These are phyloP conservation scores for Patagioenas fasciata DNA, from an alignment of 2,113 vertebrate genomes.

Conservation along the genomic window DNA sequence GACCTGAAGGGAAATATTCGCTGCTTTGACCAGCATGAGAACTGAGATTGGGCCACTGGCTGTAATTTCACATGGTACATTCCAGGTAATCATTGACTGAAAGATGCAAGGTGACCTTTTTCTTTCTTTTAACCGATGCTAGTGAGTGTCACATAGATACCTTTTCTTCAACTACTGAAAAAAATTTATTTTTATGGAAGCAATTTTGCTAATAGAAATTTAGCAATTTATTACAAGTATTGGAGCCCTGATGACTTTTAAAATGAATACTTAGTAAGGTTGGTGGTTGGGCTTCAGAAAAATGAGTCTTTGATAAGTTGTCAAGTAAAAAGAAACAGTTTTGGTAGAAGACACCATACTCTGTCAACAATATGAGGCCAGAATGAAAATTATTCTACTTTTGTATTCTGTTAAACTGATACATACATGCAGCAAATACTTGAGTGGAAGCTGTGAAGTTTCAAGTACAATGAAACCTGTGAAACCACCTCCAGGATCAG, in stretches of 20 bases:
- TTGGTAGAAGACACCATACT: background rate
- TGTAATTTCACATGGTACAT: background rate
- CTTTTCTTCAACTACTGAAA: background rate
- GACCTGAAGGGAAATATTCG: background rate
- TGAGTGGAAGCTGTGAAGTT: constrained; percentile 67
- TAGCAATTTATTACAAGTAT: background rate
- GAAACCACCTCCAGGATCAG: constrained; percentile 70
- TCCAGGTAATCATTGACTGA: background rate
- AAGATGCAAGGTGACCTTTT: background rate
- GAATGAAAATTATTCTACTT: constrained; percentile 53
- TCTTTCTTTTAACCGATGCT: background rate
- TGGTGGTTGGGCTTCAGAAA: background rate
- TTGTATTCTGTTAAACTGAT: constrained; percentile 12
- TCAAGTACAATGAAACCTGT: constrained; percentile 71
- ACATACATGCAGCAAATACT: constrained; percentile 36
- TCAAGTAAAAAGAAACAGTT: background rate
- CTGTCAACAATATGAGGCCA: constrained; percentile 22
- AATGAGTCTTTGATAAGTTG: background rate
- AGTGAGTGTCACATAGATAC: background rate
- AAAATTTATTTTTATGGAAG: background rate
- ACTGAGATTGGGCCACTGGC: background rate
- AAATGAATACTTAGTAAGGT: background rate
- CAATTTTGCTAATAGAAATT: background rate
- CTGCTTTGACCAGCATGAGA: background rate
- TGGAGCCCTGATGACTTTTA: background rate